phyloP scores from a whole-genome alignment of 2,888 invertebrate genomes.

The Oscheius sp. region DNA sequence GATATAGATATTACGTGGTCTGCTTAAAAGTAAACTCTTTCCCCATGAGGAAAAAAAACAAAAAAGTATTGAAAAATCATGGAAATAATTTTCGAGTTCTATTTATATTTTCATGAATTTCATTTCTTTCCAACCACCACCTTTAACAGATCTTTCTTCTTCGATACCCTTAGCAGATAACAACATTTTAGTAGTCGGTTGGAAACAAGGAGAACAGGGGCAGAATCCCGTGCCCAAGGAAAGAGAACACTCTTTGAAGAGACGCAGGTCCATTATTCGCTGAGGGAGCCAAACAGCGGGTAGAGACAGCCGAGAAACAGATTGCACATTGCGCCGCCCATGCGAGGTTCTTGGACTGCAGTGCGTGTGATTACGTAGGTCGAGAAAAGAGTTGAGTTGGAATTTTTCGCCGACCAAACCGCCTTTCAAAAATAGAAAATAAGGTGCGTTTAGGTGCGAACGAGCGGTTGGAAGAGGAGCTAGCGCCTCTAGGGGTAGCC shows the following conservation, averaged over 20 bases:
- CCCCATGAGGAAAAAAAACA: not conserved
- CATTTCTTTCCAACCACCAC: not conserved
- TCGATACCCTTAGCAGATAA: not conserved
- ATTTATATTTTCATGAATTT: not conserved
- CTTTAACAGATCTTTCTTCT: not conserved
- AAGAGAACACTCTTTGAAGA: not conserved
- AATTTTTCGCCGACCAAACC: no score
- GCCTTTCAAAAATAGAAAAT: no score
- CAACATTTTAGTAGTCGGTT: not conserved
- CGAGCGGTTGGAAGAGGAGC: conserved; percentile 13
- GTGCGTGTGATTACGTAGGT: conserved; percentile 12
- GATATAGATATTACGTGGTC: no score
- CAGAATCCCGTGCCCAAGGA: not conserved
- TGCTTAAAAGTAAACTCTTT: no score
- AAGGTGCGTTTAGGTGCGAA: no score
- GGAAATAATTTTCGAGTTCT: no score
- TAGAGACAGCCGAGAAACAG: conserved; percentile 30
- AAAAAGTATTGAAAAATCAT: not conserved
- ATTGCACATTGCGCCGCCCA: conserved; percentile 35
- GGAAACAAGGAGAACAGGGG: conserved; percentile 11
- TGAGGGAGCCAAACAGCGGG: not conserved
- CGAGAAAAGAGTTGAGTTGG: no score
- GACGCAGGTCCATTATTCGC: no score
- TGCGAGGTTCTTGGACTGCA: conserved; percentile 15
- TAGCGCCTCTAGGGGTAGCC: conserved; percentile 23